Evolutionary conservation across 2,797 vertebrate genomes (phyloP), one percentile per base, ranked within the genome.

Genomic region (Avahi laniger): DNA sequence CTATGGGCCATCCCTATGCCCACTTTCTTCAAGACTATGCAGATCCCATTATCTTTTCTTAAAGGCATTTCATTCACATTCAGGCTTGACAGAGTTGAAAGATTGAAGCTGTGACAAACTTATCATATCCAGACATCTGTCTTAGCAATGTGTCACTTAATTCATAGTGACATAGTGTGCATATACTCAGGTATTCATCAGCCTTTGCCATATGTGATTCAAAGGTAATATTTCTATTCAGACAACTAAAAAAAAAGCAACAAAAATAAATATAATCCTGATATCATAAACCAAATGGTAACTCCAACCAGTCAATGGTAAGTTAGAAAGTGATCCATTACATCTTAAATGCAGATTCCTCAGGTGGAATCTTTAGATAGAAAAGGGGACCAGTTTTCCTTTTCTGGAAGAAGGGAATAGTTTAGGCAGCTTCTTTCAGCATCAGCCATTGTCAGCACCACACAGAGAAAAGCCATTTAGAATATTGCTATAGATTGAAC

Each of bases 301-400:
- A 7, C 13, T 59, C 5, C 30, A 2, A 15, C 5, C 9, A 78
- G 13, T 2, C 17, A 50, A 11, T 20, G 24, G 1, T 14, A 7
- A 69, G 11, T 59, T 63, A 88, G 8, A 24, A 24, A 11, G 46
- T 22, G 3, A 4, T 43, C 0, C 2, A 13, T 72, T 12, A 26
- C 24, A 52, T 38, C 8, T 41, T 24, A 79, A 63, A 38, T 72
- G 9, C 20, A 75, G 11, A 57, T 41, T 41, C 41, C 73, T 2
- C 48, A 75, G 43, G 7, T n/a, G 20, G 4, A 88, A 10, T 52
- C 65, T 50, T 76, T 26, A 46, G 63, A 78, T 17, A 78, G 72
- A 80, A 14, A 61, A 61, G 15, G 20, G 33, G 10, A 38, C 4
- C 28, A 11, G 7, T 46, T 85, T 84, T 63, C 10, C 24, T 59